A percentile compares a stretch with the other conserved stretches of the same genome.
Conservation (phyloP, 2,797 vertebrate species). For the Sorex maritimensis region DNA sequence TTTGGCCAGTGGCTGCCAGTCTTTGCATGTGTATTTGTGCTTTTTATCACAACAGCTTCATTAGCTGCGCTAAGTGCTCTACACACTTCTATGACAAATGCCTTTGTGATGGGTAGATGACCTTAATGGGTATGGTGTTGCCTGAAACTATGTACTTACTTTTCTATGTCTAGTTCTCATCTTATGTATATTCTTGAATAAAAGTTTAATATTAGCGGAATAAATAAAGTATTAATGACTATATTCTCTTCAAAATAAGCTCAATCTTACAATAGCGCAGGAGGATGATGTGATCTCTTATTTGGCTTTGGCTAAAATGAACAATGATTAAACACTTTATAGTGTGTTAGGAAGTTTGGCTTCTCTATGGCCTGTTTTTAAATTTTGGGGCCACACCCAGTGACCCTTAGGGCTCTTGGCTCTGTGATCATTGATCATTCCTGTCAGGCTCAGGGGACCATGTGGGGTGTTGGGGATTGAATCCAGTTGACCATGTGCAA, state of each 20-base stretch:
- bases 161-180: not conserved
- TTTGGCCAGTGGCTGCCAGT: constrained; percentile 1
- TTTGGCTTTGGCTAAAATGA: constrained; percentile 50
- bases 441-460: too few relatives aligned
- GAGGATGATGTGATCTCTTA: not conserved
- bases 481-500: too few relatives aligned
- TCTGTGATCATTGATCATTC: too few relatives aligned
- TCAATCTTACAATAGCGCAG: not conserved
- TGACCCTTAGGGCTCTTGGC: too few relatives aligned
- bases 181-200: constrained; percentile 8
- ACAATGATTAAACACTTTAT: constrained; percentile 57
- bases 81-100: constrained; percentile 21
- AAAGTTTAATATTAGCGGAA: constrained; percentile 35
- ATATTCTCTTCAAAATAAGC: constrained; percentile 51
- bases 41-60: not conserved
- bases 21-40: not conserved
- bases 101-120: constrained; percentile 19
- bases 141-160: not conserved
- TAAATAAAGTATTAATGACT: constrained; percentile 52
- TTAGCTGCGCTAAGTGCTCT: constrained; percentile 6
- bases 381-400: too few relatives aligned
- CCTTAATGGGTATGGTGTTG: not conserved
- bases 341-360: constrained; percentile 36
- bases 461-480: too few relatives aligned
- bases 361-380: not conserved